A percentile compares a stretch with the other conserved stretches of the same genome.
Conservation (phyloP, 1,140 invertebrate genomes). For the Brachionus rubens region DNA sequence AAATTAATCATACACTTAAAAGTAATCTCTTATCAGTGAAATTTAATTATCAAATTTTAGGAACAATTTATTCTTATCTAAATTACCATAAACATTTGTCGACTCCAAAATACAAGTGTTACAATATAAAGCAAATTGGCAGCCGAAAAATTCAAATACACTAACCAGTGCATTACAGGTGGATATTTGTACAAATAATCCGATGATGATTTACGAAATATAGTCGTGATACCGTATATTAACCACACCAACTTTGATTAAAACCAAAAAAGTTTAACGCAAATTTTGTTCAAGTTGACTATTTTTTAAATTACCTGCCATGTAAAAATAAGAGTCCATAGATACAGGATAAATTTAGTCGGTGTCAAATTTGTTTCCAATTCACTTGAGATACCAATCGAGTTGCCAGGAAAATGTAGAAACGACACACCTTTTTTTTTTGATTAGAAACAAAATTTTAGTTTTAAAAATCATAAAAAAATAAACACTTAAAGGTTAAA, state of each 20-base stretch:
- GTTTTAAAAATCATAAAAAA: no score
- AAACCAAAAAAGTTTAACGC: neutral
- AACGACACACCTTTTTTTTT: no score
- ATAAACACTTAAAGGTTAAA: no score
- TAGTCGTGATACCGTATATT: conserved; percentile 30
- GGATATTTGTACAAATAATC: conserved; percentile 44
- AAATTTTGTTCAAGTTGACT: neutral
- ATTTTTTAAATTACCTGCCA: conserved; percentile 7
- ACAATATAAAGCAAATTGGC: neutral
- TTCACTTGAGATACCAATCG: neutral
- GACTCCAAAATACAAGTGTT: conserved; percentile 2
- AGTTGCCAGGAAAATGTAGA: no score
- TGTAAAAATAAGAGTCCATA: conserved; percentile 11
- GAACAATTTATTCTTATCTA: neutral
- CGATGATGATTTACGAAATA: conserved; percentile 39
- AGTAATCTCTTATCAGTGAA: no score
- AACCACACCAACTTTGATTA: conserved; percentile 12
- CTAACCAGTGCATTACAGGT: conserved; percentile 38
- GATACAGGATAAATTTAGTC: neutral
- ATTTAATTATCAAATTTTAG: no score
- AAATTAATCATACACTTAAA: no score
- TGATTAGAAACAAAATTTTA: no score
- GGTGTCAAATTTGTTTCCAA: neutral
- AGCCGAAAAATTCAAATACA: conserved; percentile 17
- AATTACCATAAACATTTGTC: conserved; percentile 13